Evolutionary conservation across 2,888 invertebrate genomes (phyloP), one percentile per base, ranked within the genome.

Genomic region (Anarsia innoxiella): DNA sequence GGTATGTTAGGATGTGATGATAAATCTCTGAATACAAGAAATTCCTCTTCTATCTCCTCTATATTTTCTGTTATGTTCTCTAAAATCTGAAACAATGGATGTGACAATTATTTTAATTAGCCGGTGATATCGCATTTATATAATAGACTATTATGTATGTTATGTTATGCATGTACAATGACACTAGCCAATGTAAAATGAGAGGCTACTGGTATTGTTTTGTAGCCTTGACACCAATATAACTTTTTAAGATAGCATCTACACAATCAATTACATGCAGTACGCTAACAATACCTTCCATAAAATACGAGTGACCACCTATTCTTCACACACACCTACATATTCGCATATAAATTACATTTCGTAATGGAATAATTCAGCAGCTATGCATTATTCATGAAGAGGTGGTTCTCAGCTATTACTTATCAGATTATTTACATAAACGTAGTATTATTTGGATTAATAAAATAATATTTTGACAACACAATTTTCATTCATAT

Each of bases 1-100:
- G 93, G 93, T 37, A 94, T 88, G 67, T 93, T 93, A 6, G 90
- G 90, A 69, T 93, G 93, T 35, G 88, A 84, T 36, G 91, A 91
- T 34, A 92, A 78, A 58, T 93, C 92, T 13, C 90, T 82, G 27
- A 93, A 86, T 3, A 93, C 91, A 12, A 90, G 73, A 59, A 90
- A 93, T 62, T 93, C 93, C 54, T 93, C 92, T 72, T 93, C 93
- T 42, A 93, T 92, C 71, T 94, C 93, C 66, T 93, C 93, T 41
- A 93, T 88, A 53, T 93, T 92, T 62, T 93, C 93, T 0, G 91
- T 88, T 32, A 93, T 90, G 52, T 91, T 91, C 64, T 93, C 93
- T 59, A 94, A 70, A 45, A 94, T 90, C 85, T 86, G 69, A n/a
- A 50, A 58, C 32, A 23, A 34, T 34, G 29, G 31, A 39, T 11